Evolutionary conservation across 2,797 vertebrate species (phyloP).

Genomic region (Melanotaenia boesemani): DNA sequence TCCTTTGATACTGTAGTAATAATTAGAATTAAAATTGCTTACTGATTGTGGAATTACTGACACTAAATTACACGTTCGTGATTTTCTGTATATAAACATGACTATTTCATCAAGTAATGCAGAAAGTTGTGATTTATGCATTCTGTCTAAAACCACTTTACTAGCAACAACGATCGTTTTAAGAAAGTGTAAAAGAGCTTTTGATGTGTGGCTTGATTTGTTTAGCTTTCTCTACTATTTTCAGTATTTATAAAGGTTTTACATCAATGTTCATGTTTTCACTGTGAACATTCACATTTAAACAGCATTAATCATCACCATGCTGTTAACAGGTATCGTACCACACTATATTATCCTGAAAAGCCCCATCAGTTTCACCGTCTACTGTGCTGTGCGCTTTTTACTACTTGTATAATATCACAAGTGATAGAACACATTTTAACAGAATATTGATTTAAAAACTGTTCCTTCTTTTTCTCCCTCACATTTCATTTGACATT

Average conservation of each 20-base stretch:
- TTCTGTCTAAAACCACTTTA: not conserved
- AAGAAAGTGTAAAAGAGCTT: not conserved
- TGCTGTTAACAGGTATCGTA: conserved; percentile 53
- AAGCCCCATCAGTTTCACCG: conserved; percentile 17
- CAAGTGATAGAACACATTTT: not conserved
- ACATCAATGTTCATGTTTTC: conserved; percentile 22
- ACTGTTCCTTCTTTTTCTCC: not conserved
- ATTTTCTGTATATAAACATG: not conserved
- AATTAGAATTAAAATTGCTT: not conserved
- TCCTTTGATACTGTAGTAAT: conserved; percentile 15
- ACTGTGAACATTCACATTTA: conserved; percentile 39
- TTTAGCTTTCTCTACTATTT: conserved; percentile 1
- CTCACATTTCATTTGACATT: not conserved
- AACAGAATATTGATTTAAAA: not conserved
- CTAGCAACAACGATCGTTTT: not conserved
- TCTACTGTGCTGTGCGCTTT: conserved; percentile 7
- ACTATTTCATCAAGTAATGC: not conserved
- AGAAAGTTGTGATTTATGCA: not conserved
- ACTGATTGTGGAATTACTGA: not conserved
- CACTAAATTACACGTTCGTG: no score
- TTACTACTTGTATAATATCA: conserved; percentile 9
- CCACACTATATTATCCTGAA: conserved; percentile 19
- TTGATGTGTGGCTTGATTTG: not conserved
- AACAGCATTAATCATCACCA: conserved; percentile 43
- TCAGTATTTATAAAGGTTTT: conserved; percentile 5